Evolutionary conservation across 2,113 vertebrate species (phyloP).

Genomic region (Cettia cetti): DNA sequence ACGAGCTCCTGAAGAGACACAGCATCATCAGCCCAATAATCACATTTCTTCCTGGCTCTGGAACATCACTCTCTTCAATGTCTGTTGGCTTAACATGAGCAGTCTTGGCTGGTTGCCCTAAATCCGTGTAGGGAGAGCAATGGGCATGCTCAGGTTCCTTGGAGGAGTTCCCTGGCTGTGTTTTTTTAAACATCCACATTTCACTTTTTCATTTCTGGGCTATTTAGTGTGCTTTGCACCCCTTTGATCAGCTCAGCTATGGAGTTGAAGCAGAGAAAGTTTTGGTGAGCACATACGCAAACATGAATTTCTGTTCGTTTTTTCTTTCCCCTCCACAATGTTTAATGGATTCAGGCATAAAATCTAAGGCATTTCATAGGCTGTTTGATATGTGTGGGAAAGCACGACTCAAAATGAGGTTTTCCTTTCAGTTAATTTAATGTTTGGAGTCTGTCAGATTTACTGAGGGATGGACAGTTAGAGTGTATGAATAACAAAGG

Average conservation of each 20-base stretch:
- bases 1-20: background rate
- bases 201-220: background rate
- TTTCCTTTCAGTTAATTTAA: slow-evolving; percentile 59
- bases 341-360: slow-evolving; percentile 57
- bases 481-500: background rate
- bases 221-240: background rate
- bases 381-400: slow-evolving; percentile 42
- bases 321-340: background rate
- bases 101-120: background rate
- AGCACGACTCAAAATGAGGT: slow-evolving; percentile 20
- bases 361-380: slow-evolving; percentile 44
- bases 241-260: slow-evolving; percentile 5
- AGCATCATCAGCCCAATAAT: background rate
- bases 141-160: background rate
- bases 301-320: background rate
- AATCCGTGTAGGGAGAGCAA: background rate
- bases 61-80: background rate
- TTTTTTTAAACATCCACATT: background rate
- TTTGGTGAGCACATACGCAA: background rate
- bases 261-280: slow-evolving; percentile 16
- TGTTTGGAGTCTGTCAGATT: slow-evolving; percentile 46
- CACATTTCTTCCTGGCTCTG: background rate
- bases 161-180: background rate
- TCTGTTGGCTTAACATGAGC: background rate
- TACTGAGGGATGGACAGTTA: slow-evolving; percentile 15